Percentiles rank a stretch among this genome's conserved stretches.
These are phyloP conservation scores for Trichogramma dendrolimi DNA, from an alignment of 2,888 invertebrate genomes.

Conservation along the genomic window DNA sequence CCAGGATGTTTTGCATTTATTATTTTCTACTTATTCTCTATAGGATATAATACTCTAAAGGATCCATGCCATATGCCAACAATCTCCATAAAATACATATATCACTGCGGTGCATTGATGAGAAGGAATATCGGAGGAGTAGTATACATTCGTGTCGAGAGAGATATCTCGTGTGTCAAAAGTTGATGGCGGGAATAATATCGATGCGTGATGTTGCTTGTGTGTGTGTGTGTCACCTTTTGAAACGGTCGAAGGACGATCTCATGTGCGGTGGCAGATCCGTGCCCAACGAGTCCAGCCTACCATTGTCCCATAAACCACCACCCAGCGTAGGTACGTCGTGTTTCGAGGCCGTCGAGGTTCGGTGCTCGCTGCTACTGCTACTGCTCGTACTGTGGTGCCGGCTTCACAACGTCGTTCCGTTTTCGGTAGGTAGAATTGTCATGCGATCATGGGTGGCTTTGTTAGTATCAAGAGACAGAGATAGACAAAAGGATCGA, in stretches of 20 bases:
- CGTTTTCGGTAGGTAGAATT: not conserved
- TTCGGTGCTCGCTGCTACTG: conserved; percentile 50
- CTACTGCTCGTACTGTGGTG: conserved; percentile 49
- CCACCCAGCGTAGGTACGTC: conserved; percentile 44
- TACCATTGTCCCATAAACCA: conserved; percentile 42
- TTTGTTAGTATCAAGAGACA: conserved; percentile 5
- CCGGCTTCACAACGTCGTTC: conserved; percentile 36
- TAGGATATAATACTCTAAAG: no score
- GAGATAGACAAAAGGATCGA: not conserved
- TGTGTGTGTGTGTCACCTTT: conserved; percentile 45
- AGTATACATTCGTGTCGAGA: no score
- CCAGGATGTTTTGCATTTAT: no score
- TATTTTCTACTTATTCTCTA: no score
- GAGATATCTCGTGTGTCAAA: no score
- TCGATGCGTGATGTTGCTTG: no score
- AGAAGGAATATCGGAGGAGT: no score
- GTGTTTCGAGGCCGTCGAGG: conserved; percentile 38
- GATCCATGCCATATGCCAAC: no score
- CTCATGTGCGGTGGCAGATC: conserved; percentile 39
- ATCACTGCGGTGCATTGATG: no score
- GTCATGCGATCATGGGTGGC: conserved; percentile 16
- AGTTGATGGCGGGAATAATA: no score
- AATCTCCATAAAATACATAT: no score
- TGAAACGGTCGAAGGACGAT: conserved; percentile 51
- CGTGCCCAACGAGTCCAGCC: conserved; percentile 38